phyloP scores from a whole-genome alignment of 2,888 invertebrate genomes.

The Drosophila cyrtoloma region DNA sequence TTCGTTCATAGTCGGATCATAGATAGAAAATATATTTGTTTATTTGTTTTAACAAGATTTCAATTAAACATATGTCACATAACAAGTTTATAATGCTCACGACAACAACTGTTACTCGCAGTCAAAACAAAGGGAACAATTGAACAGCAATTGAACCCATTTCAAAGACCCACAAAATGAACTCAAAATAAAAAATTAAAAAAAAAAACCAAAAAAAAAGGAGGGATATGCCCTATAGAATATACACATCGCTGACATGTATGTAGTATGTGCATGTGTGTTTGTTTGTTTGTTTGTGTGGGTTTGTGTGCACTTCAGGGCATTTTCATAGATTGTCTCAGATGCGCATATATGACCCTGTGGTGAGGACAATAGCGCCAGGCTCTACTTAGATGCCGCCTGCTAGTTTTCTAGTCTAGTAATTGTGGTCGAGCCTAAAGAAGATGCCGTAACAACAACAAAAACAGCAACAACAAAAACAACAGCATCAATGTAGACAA shows the following conservation, averaged over 20 bases:
- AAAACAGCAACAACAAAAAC: slow-evolving; percentile 7
- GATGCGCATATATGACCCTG: slow-evolving; percentile 53
- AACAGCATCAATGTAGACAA: slow-evolving; percentile 51
- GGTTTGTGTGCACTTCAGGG: slow-evolving; percentile 37
- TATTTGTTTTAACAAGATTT: not conserved
- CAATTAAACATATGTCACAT: slow-evolving; percentile 4
- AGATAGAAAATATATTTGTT: not conserved
- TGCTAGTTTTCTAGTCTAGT: slow-evolving; percentile 42
- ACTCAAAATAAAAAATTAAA: slow-evolving; percentile 15
- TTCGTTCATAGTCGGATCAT: not conserved
- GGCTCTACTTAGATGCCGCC: slow-evolving; percentile 47
- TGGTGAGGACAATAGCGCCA: slow-evolving; percentile 66
- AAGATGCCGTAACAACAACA: slow-evolving; percentile 50
- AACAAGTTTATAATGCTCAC: not conserved
- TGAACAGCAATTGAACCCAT: slow-evolving; percentile 36
- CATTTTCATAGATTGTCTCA: slow-evolving; percentile 17
- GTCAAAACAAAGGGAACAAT: slow-evolving; percentile 50
- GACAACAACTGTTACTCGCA: slow-evolving; percentile 14
- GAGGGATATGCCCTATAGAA: slow-evolving; percentile 8
- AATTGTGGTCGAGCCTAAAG: slow-evolving; percentile 61
- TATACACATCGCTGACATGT: not conserved
- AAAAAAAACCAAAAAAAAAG: slow-evolving; percentile 28
- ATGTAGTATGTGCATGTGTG: not conserved
- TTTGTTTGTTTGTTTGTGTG: slow-evolving; percentile 32
- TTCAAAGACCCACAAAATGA: slow-evolving; percentile 19